Evolutionary conservation across 2,113 vertebrate species (phyloP).

Genomic region (Gallinago jamesoni): DNA sequence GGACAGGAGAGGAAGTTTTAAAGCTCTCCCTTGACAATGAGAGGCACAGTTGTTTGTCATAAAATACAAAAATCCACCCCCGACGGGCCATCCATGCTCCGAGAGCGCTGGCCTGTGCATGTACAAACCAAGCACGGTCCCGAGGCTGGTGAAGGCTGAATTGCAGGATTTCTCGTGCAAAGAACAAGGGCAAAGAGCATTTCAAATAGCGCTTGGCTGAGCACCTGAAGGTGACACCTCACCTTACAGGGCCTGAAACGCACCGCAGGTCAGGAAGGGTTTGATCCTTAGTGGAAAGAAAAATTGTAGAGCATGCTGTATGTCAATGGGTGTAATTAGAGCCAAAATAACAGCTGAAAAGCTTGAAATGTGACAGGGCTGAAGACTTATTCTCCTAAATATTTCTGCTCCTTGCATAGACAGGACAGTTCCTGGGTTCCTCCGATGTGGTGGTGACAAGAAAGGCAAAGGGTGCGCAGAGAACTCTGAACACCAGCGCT

Average conservation of each 20-base stretch:
- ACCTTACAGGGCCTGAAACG: background rate
- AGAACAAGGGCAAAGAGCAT: background rate
- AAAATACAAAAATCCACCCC: background rate
- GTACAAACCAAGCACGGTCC: background rate
- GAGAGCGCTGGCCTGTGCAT: background rate
- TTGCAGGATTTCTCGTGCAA: background rate
- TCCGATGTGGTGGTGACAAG: background rate
- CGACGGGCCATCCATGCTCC: background rate
- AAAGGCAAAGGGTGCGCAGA: background rate
- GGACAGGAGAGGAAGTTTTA: background rate
- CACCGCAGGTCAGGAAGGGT: background rate
- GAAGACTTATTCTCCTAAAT: background rate
- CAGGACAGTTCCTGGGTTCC: background rate
- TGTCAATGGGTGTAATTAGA: background rate
- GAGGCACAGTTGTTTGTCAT: background rate
- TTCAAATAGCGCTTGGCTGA: background rate
- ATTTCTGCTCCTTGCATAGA: background rate
- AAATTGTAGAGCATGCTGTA: background rate
- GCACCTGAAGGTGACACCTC: background rate
- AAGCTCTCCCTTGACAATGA: background rate
- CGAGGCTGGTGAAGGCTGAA: background rate
- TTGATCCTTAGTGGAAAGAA: background rate
- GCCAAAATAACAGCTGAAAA: background rate
- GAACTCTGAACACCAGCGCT: background rate
- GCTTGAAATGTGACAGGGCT: background rate